These are phyloP conservation scores for Dryoscopus gambensis DNA, from an alignment of 2,113 vertebrate species.

Conservation along the genomic window DNA sequence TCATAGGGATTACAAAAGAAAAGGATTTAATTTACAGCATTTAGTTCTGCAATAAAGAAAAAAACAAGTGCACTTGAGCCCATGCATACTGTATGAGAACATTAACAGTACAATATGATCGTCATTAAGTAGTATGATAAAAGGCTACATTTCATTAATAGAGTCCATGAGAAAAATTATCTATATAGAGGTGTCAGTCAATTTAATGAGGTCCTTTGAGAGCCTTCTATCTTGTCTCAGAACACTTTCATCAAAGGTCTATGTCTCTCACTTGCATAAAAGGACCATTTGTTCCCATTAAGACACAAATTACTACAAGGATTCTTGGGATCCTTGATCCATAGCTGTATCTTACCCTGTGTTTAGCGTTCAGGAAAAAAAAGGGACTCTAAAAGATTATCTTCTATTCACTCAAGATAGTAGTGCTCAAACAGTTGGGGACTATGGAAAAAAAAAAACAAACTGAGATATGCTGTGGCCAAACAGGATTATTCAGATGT, in stretches of 20 bases:
- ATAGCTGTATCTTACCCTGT: slow-evolving; percentile 45
- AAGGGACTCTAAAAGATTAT: slow-evolving; percentile 12
- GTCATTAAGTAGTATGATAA: slow-evolving; percentile 54
- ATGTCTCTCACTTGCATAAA: background rate
- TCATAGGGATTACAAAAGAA: slow-evolving; percentile 49
- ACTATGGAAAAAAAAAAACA: slow-evolving; percentile 22
- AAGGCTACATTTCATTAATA: slow-evolving; percentile 62
- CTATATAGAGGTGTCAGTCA: background rate
- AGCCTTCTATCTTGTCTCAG: slow-evolving; percentile 7
- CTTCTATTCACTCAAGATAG: background rate
- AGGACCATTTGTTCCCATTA: slow-evolving; percentile 46
- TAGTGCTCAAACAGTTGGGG: background rate
- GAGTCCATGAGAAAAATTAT: slow-evolving; percentile 51
- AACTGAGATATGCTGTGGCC: slow-evolving; percentile 62
- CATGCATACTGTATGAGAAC: slow-evolving; percentile 62
- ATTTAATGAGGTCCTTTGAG: slow-evolving; percentile 2
- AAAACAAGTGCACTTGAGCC: slow-evolving; percentile 61
- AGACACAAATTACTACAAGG: slow-evolving; percentile 34
- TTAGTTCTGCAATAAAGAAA: slow-evolving; percentile 63
- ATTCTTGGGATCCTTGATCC: slow-evolving; percentile 40
- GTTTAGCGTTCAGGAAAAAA: slow-evolving; percentile 44
- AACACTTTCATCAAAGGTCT: background rate
- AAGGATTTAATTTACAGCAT: slow-evolving; percentile 53
- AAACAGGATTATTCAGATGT: slow-evolving; percentile 50
- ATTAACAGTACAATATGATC: slow-evolving; percentile 60